Evolutionary conservation across 2,113 vertebrate species (phyloP).

Genomic region (Acanthisitta chloris): DNA sequence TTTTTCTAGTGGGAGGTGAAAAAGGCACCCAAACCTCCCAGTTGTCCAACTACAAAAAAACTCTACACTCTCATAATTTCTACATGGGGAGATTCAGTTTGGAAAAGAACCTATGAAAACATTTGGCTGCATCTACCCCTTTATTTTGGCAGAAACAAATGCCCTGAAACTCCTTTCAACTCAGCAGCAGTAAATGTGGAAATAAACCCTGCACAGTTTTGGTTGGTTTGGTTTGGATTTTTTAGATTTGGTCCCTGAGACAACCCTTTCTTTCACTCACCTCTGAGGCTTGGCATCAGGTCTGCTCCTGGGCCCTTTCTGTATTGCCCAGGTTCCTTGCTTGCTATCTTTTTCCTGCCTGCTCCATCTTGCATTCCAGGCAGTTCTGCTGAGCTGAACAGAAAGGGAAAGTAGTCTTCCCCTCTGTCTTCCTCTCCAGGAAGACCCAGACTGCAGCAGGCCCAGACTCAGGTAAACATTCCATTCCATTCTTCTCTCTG

Average conservation of each 20-base stretch:
- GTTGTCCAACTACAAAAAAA: background rate
- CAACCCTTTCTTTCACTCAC: constrained; percentile 7
- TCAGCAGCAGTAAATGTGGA: background rate
- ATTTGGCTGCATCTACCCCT: background rate
- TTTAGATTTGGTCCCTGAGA: background rate
- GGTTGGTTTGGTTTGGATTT: background rate
- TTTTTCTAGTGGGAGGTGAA: background rate
- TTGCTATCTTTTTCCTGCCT: constrained; percentile 66
- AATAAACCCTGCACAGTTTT: background rate
- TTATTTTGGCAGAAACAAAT: background rate
- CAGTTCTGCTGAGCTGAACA: constrained; percentile 69
- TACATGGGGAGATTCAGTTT: background rate
- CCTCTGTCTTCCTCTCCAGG: constrained; percentile 71
- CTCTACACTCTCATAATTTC: background rate
- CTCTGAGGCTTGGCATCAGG: constrained; percentile 24
- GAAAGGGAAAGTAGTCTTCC: constrained; percentile 70
- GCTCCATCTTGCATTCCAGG: constrained; percentile 70
- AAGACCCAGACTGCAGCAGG: constrained; percentile 60
- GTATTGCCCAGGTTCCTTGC: constrained; percentile 50
- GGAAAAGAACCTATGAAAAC: background rate
- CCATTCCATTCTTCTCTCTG: constrained; percentile 65
- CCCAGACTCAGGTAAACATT: constrained; percentile 66
- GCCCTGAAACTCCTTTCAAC: background rate
- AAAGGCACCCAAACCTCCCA: background rate
- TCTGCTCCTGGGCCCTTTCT: constrained; percentile 46